phyloP scores from a whole-genome alignment of 2,113 vertebrate genomes.

The Corydoras sp. region DNA sequence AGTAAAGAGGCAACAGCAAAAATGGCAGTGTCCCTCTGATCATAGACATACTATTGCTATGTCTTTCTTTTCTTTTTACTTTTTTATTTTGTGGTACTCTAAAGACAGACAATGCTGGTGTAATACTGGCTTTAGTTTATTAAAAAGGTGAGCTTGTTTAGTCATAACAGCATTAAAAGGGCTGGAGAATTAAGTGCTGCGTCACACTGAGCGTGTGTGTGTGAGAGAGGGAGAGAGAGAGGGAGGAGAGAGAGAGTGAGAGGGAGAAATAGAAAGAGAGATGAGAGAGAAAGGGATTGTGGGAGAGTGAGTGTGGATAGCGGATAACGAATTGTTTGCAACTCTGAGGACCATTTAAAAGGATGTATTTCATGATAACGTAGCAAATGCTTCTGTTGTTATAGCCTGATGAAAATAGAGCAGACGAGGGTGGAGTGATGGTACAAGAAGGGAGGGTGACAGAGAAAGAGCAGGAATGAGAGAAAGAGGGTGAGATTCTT shows the following conservation, averaged over 20 bases:
- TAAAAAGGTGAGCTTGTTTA: slow-evolving; percentile 75
- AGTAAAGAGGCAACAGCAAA: slow-evolving; percentile 35
- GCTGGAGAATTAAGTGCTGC: slow-evolving; percentile 98
- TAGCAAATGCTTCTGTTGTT: slow-evolving; percentile 75
- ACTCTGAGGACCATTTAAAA: slow-evolving; percentile 49
- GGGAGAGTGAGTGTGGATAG: slow-evolving; percentile 37
- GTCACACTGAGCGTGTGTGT: slow-evolving; percentile 77
- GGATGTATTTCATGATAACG: slow-evolving; percentile 55
- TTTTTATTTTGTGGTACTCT: slow-evolving; percentile 15
- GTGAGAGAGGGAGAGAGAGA: slow-evolving; percentile 13
- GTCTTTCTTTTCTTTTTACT: not conserved
- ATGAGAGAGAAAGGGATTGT: slow-evolving; percentile 62
- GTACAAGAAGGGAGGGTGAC: slow-evolving; percentile 18
- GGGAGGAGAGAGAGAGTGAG: slow-evolving; percentile 6
- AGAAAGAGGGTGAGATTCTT: slow-evolving; percentile 49
- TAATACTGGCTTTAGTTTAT: slow-evolving; percentile 57
- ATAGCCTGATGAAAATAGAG: slow-evolving; percentile 71
- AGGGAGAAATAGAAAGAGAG: slow-evolving; percentile 30
- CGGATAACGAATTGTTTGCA: slow-evolving; percentile 59
- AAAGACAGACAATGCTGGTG: slow-evolving; percentile 40
- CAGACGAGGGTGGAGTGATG: slow-evolving; percentile 49
- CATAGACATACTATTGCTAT: slow-evolving; percentile 43
- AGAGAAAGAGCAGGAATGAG: slow-evolving; percentile 51
- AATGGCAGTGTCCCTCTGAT: slow-evolving; percentile 59
- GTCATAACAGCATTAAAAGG: slow-evolving; percentile 76